A percentile compares a stretch with the other conserved stretches of the same genome.
phyloP scores from a whole-genome alignment of 2,888 invertebrate species.

The Drosophila paranaensis region DNA sequence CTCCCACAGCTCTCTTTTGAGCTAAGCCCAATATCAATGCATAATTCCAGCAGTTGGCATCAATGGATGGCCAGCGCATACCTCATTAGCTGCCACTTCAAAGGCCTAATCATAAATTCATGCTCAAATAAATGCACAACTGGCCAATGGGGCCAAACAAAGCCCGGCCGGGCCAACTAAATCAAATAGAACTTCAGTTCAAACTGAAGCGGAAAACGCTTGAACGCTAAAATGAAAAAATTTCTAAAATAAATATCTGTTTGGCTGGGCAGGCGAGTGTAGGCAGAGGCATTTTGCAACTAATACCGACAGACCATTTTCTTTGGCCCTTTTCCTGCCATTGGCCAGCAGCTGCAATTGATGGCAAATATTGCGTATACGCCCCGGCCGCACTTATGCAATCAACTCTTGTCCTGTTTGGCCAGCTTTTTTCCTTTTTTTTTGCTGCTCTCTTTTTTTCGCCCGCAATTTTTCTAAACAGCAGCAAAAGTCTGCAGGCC shows the following conservation, averaged over 20 bases:
- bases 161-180: conserved; percentile 47
- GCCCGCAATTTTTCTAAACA: conserved; percentile 71
- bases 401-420: conserved; percentile 57
- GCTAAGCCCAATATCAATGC: background rate
- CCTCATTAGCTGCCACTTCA: conserved; percentile 38
- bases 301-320: conserved; percentile 64
- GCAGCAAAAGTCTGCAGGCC: conserved; percentile 46
- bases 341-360: conserved; percentile 74
- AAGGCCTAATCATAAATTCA: conserved; percentile 58
- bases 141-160: conserved; percentile 63
- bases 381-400: conserved; percentile 69
- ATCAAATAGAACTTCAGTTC: conserved; percentile 70
- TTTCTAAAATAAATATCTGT: conserved; percentile 74
- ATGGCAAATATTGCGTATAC: conserved; percentile 79
- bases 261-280: conserved; percentile 29
- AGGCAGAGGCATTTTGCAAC: conserved; percentile 56
- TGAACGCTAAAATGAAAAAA: conserved; percentile 29
- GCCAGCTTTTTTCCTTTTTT: conserved; percentile 49
- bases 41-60: conserved; percentile 3
- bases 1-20: background rate
- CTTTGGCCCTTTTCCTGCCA: conserved; percentile 27
- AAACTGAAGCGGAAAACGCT: conserved; percentile 67
- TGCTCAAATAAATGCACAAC: conserved; percentile 66
- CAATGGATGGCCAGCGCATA: background rate
- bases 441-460: conserved; percentile 31